Evolutionary conservation across 2,888 invertebrate species (phyloP).

Genomic region (Dioctria linearis): DNA sequence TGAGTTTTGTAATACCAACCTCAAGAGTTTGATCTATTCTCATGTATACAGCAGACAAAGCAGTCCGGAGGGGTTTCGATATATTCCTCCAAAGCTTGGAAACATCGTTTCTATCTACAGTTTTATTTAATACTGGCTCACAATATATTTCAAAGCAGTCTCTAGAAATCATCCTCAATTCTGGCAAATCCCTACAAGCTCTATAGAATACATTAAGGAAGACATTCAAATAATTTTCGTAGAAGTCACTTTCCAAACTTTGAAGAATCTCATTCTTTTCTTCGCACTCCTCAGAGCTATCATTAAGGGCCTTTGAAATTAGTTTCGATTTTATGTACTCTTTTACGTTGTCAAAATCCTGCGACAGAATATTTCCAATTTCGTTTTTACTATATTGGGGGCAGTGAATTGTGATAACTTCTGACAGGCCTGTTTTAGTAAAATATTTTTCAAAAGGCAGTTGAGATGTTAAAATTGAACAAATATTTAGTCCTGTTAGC

Average conservation of each 20-base stretch:
- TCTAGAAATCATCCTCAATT: constrained; percentile 85
- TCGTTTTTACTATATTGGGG: constrained; percentile 87
- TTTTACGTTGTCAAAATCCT: constrained; percentile 64
- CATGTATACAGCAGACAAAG: constrained; percentile 84
- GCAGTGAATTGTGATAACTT: constrained; percentile 83
- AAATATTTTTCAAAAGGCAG: constrained; percentile 87
- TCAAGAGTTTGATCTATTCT: constrained; percentile 71
- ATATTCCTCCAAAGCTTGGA: constrained; percentile 86
- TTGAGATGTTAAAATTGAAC: constrained; percentile 83
- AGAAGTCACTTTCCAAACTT: constrained; percentile 73
- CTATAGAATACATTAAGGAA: constrained; percentile 88
- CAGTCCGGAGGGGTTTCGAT: constrained; percentile 81
- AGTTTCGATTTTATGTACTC: constrained; percentile 66
- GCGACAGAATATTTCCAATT: constrained; percentile 72
- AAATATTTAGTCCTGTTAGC: constrained; percentile 80
- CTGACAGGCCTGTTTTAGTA: constrained; percentile 78
- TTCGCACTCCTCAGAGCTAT: constrained; percentile 57
- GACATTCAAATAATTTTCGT: constrained; percentile 84
- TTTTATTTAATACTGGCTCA: constrained; percentile 81
- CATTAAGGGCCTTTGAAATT: constrained; percentile 64
- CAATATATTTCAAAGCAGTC: constrained; percentile 83
- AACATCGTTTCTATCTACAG: constrained; percentile 77
- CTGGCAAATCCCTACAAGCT: constrained; percentile 88
- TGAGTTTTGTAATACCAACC: background rate
- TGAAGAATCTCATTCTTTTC: constrained; percentile 61